Conservation (phyloP, 2,113 vertebrate species). For the Vidua macroura region DNA sequence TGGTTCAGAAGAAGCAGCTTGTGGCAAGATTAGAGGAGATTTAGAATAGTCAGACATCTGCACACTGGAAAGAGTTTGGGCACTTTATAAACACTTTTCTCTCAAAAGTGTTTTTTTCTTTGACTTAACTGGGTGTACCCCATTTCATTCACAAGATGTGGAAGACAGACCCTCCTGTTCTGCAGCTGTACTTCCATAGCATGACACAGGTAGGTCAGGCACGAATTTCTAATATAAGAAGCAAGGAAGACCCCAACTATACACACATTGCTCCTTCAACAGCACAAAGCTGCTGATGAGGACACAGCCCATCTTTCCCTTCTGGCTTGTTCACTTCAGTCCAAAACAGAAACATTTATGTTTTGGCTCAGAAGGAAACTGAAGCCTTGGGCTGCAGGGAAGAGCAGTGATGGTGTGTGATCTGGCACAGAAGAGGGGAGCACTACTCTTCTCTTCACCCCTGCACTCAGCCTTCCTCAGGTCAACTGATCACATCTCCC, state of each 20-base stretch:
- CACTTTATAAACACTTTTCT: neutral
- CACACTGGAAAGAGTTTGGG: neutral
- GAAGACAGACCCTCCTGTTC: neutral
- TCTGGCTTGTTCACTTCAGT: neutral
- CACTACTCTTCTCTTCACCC: neutral
- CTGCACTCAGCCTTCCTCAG: neutral
- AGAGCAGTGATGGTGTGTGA: neutral
- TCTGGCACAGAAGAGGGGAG: neutral
- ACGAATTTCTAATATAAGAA: neutral
- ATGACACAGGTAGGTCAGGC: neutral
- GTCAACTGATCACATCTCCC: neutral
- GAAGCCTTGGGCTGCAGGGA: neutral
- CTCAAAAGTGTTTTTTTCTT: neutral
- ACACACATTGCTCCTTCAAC: neutral
- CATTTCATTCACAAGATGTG: neutral
- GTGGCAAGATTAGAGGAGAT: slow-evolving; percentile 12
- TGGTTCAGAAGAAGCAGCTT: neutral
- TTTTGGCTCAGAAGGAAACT: neutral
- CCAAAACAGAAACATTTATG: neutral
- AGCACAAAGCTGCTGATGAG: neutral
- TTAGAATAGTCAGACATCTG: neutral
- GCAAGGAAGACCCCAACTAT: neutral
- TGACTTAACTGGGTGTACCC: neutral
- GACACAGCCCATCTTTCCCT: neutral
- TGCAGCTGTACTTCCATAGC: neutral